Conservation (phyloP, 2,113 vertebrate genomes). For the Clarias batrachus region DNA sequence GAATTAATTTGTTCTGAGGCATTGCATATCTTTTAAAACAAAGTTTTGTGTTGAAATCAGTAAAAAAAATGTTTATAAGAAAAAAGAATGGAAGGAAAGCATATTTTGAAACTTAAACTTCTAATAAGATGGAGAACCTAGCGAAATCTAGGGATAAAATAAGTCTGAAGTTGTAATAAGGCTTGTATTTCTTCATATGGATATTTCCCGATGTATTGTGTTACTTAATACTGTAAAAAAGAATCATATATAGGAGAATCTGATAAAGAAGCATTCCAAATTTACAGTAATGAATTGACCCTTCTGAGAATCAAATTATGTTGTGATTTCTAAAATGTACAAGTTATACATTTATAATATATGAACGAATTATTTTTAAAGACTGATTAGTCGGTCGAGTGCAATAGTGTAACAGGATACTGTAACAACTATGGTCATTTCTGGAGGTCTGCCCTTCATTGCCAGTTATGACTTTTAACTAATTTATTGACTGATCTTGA, state of each 20-base stretch:
- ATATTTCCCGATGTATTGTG: constrained; percentile 25
- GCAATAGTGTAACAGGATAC: constrained; percentile 56
- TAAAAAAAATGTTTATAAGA: constrained; percentile 37
- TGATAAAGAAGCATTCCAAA: neutral
- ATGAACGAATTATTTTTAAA: constrained; percentile 42
- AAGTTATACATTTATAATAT: constrained; percentile 42
- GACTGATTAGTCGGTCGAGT: constrained; percentile 52
- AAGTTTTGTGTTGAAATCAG: constrained; percentile 32
- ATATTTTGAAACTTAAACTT: constrained; percentile 23
- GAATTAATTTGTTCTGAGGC: constrained; percentile 43
- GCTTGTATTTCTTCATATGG: constrained; percentile 29
- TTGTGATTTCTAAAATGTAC: constrained; percentile 31
- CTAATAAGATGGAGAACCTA: constrained; percentile 5
- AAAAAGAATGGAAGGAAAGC: constrained; percentile 14
- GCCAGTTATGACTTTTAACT: constrained; percentile 1
- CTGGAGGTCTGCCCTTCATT: constrained; percentile 10
- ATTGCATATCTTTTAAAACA: constrained; percentile 39
- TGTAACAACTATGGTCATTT: constrained; percentile 14
- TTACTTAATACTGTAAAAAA: constrained; percentile 1
- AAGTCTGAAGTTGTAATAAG: constrained; percentile 21
- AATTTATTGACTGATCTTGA: constrained; percentile 15
- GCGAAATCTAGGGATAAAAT: neutral
- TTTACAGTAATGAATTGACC: constrained; percentile 11
- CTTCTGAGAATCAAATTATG: constrained; percentile 19
- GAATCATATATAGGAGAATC: neutral